Evolutionary conservation across 2,888 invertebrate genomes (phyloP).

Genomic region (Sesamia inferens): DNA sequence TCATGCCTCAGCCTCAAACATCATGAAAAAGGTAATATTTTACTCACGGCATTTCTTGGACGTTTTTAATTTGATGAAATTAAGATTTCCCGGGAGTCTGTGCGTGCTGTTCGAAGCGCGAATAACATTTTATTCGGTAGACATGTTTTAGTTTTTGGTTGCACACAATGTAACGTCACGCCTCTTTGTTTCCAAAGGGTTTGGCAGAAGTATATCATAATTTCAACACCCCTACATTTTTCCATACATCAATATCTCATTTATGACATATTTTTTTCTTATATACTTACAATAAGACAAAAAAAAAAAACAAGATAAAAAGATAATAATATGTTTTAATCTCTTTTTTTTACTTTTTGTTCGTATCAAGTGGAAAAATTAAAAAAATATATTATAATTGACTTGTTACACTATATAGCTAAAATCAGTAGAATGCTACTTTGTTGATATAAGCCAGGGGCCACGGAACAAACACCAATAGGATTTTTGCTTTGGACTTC

Average conservation of each 20-base stretch:
- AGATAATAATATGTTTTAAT: too few species aligned
- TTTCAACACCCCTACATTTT: not conserved
- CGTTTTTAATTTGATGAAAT: slow-evolving; percentile 58
- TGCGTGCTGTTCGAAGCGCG: slow-evolving; percentile 9
- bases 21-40: slow-evolving; percentile 46
- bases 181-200: not conserved
- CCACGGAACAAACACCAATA: too few species aligned
- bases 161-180: not conserved
- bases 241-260: not conserved
- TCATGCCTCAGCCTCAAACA: too few species aligned
- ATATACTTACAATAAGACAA: too few species aligned
- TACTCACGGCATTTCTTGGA: slow-evolving; percentile 48
- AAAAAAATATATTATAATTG: not conserved
- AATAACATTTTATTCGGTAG: slow-evolving; percentile 16
- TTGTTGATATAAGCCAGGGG: not conserved
- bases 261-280: too few species aligned
- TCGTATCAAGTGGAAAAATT: too few species aligned
- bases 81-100: slow-evolving; percentile 56
- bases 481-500: too few species aligned
- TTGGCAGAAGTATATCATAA: not conserved
- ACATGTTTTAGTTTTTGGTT: slow-evolving; percentile 8
- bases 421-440: not conserved
- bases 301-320: too few species aligned
- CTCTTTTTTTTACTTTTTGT: too few species aligned
- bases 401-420: not conserved